Base-by-base conservation (phyloP, 2,888 invertebrate genomes). In the Diploptera punctata region DNA sequence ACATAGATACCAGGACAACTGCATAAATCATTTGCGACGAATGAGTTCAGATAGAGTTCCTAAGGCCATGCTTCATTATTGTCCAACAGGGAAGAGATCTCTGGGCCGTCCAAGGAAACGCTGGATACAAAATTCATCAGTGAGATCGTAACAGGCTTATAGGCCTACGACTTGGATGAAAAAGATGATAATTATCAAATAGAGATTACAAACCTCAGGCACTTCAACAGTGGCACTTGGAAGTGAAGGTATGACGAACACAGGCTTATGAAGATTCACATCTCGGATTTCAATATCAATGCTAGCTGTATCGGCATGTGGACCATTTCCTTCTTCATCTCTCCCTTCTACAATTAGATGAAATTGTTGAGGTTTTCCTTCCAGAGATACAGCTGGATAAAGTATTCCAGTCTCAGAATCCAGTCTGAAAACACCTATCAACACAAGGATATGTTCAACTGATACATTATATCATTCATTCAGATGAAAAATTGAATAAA, bases 221-320 rank as follows among this genome's bases (percentile, higher is more conserved):
- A 97, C 90, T 81, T 92, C 91, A 18, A 96, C 89, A 33, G 92
- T 93, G 3, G 91, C 87, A 81, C 93, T 92, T 0, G 90, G 88
- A 0, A 89, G 81, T 1, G 91, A 89, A 0, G 97, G 97, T 79
- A 91, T 88, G 7, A 93, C 86, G 81, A 95, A 95, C 72, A 88
- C 87, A 0, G 97, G 97, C 61, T 91, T 90, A 80, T 94, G 90
- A 77, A 93, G 90, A 83, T 95, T 95, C 0, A 94, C 92, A 73
- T 92, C 91, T 21, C 91, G 84, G 38, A 95, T 92, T 54, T 89
- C 87, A 68, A 97, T 90, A 76, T 91, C 88, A 1, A 96, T 91
- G n/a, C 85, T 84, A 0, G 95, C 91, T 0, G 84, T 84, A 79
- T 91, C 93, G 0, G 85, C 84, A 79, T 90, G 87, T 0, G 87